These are phyloP conservation scores for Arctopsyche grandis DNA, from an alignment of 1,140 invertebrate species.

Conservation along the genomic window DNA sequence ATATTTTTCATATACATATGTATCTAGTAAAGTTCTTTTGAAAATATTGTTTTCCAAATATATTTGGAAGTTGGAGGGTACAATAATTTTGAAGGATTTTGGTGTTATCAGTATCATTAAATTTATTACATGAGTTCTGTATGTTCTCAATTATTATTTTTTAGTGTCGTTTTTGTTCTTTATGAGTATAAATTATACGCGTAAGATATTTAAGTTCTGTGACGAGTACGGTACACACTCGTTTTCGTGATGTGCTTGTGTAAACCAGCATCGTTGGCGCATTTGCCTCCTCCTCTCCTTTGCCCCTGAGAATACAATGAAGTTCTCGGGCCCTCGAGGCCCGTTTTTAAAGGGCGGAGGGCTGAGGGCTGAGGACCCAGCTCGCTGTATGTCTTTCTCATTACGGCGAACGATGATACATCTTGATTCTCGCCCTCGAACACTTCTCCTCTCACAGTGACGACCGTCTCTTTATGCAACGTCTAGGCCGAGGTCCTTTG, in stretches of 20 bases:
- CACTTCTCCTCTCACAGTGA: conserved; percentile 3
- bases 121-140: too few species aligned
- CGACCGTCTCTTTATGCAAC: conserved; percentile 22
- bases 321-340: background rate
- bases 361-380: background rate
- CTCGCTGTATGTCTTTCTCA: conserved; percentile 33
- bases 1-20: too few species aligned
- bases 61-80: too few species aligned
- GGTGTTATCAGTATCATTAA: too few species aligned
- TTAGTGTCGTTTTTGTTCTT: too few species aligned
- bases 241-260: background rate
- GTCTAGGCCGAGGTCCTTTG: background rate
- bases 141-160: too few species aligned
- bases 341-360: background rate
- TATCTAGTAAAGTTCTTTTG: too few species aligned
- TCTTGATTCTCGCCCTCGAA: conserved; percentile 32
- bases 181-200: background rate
- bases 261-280: conserved; percentile 36
- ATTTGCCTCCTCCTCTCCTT: background rate
- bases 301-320: conserved; percentile 27
- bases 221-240: conserved; percentile 8
- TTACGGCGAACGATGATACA: conserved; percentile 30
- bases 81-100: too few species aligned
- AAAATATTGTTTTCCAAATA: too few species aligned
- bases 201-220: background rate